Conservation (phyloP, 2,113 vertebrate species). For the Rhombomys opimus region DNA sequence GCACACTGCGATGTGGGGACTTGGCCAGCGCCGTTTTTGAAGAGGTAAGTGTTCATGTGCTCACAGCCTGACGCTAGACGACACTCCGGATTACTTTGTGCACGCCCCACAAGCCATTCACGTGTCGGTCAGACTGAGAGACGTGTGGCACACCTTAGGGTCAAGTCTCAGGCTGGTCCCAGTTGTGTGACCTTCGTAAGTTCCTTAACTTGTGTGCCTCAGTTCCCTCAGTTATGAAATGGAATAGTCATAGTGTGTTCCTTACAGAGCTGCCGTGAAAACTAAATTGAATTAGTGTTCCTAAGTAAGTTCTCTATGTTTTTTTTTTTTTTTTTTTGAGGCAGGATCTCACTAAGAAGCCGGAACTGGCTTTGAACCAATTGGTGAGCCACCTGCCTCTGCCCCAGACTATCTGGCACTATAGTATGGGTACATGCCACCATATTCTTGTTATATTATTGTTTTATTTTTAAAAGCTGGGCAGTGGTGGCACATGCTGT, state of each 20-base stretch:
- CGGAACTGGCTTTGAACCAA: not conserved
- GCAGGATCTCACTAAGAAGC: not conserved
- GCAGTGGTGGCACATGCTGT: too few relatives aligned
- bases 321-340: not conserved
- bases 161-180: not conserved
- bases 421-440: not conserved
- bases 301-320: not conserved
- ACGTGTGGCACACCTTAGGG: not conserved
- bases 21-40: slow-evolving; percentile 90
- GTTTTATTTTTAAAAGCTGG: not conserved
- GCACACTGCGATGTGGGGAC: slow-evolving; percentile 91
- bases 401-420: not conserved
- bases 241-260: not conserved
- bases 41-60: slow-evolving; percentile 87
- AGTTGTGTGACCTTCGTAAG: slow-evolving; percentile 19
- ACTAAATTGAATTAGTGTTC: slow-evolving; percentile 39
- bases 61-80: not conserved
- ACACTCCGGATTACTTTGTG: not conserved
- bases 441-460: not conserved
- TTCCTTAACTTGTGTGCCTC: slow-evolving; percentile 4
- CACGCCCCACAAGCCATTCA: not conserved
- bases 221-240: slow-evolving; percentile 17
- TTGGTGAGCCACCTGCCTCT: not conserved
- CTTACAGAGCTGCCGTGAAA: not conserved
- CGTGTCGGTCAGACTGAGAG: not conserved